Evolutionary conservation across 2,113 vertebrate genomes (phyloP), one percentile per base, ranked within the genome.

Genomic region (Microcebus ravelobensis): DNA sequence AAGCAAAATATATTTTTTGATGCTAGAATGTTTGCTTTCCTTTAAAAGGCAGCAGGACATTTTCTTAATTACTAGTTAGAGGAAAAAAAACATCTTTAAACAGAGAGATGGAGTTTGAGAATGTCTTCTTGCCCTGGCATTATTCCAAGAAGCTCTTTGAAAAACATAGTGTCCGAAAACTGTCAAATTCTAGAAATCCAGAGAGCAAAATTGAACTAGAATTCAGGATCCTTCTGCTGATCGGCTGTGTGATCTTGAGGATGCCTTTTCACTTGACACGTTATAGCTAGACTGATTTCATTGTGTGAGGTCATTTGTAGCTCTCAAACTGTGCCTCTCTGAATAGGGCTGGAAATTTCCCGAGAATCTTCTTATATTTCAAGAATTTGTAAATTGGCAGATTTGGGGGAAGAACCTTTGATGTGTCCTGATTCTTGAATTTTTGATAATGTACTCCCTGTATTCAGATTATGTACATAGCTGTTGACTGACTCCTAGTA

Each of bases 1-100:
- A 34, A 82, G 83, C 11, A 95, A 82, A 96, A 87, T 52, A 11
- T 39, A 57, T 50, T 91, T 95, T 90, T 84, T 93, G 71, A 73
- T 59, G 52, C 20, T 9, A 42, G 63, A 82, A 74, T 92, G 12
- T 68, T 97, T 86, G 7, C 50, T 80, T 91, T 91, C 55, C 61
- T 7, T 91, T 48, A 86, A 82, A 93, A 91, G 89, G 55, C 52
- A 85, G 12, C 36, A 82, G 81, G 81, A n/a, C 77, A 88, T 88
- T 88, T 97, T 94, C 59, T 90, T 93, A 94, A 82, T 92, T 95
- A 85, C 36, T 31, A 88, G 20, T 52, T 80, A 90, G 59, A 77
- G 34, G 25, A 18, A 55, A 55, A 59, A 87, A 70, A 27, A 50
- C 25, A 70, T 67, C 52, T 92, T 90, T 6, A 87, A 48, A 70